A percentile compares a stretch with the other conserved stretches of the same genome.
These are phyloP conservation scores for Delphinus delphis DNA, from an alignment of 2,113 vertebrate species.

Conservation along the genomic window DNA sequence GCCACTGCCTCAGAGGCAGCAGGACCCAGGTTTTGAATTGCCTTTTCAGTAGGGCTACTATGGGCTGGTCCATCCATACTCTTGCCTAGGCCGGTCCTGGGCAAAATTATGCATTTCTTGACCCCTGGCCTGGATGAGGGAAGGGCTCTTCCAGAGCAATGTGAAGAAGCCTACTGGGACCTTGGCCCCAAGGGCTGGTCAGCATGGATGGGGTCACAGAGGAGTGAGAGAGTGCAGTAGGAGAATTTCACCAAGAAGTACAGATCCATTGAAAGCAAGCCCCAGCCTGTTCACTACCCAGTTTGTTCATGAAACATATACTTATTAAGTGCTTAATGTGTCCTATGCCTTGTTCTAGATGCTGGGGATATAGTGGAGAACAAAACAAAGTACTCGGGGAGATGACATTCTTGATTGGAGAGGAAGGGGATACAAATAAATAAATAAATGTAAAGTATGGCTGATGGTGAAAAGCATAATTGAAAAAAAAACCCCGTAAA, in stretches of 20 bases:
- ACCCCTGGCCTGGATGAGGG: background rate
- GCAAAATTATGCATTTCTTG: background rate
- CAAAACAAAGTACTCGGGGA: background rate
- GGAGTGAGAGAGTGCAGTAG: background rate
- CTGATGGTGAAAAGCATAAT: background rate
- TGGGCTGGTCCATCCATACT: too few species aligned
- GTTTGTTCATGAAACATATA: background rate
- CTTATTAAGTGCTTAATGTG: background rate
- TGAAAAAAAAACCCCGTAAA: background rate
- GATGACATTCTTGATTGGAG: background rate
- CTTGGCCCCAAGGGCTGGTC: background rate
- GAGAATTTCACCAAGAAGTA: background rate
- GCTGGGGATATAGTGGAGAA: background rate
- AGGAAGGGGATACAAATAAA: background rate
- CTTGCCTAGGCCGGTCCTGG: background rate
- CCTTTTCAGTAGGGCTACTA: background rate
- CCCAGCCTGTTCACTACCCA: background rate
- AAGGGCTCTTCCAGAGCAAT: background rate
- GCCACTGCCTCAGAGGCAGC: background rate
- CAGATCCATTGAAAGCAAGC: background rate
- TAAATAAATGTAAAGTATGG: background rate
- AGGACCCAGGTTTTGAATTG: background rate
- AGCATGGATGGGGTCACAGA: background rate
- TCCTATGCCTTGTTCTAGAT: background rate
- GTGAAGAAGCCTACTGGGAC: background rate